Evolutionary conservation across 2,888 invertebrate species (phyloP), one percentile per base, ranked within the genome.

Genomic region (Scaptomyza flava): DNA sequence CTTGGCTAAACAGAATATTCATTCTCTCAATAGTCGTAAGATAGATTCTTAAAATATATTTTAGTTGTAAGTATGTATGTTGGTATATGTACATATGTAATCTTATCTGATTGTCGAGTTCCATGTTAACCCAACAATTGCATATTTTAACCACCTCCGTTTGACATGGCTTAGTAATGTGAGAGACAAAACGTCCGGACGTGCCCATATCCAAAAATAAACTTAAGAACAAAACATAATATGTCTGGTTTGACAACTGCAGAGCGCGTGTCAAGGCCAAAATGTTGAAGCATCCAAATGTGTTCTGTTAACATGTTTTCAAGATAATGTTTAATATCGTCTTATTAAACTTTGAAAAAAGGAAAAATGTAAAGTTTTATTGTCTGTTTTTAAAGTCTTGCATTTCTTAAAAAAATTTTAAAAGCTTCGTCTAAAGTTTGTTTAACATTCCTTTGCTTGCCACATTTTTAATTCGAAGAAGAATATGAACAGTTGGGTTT

Each of bases 151-250:
- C 43, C 59, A 60, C 51, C 56, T 66, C 57, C 48, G 34, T 17
- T 43, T 61, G 46, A 65, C 63, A 53, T 70, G 82, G 77, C 72
- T 68, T 61, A 59, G 75, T 65, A 72, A 77, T 57, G 48, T 68
- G 60, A 71, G 53, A 61, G 78, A 82, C 76, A 82, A 82, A 82
- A 81, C 79, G 45, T 33, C 36, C 57, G 66, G 68, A 80, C 81
- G 81, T 85, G 81, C 62, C 59, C 52, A 69, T 68, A 62, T 52
- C 46, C 54, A 52, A 60, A 66, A 17, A 17, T 17, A 17, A 17
- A 17, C 54, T 57, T 23, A 50, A 46, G 20, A 34, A 23, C 12
- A 12, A 12, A 31, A 38, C 14, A 41, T 14, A 38, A 20, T 31
- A 14, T 7, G 14, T 14, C 30, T 46, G 23, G 12, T 45, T 54